Base-by-base conservation (phyloP, 2,888 invertebrate genomes). In the Meliscaeva auricollis region DNA sequence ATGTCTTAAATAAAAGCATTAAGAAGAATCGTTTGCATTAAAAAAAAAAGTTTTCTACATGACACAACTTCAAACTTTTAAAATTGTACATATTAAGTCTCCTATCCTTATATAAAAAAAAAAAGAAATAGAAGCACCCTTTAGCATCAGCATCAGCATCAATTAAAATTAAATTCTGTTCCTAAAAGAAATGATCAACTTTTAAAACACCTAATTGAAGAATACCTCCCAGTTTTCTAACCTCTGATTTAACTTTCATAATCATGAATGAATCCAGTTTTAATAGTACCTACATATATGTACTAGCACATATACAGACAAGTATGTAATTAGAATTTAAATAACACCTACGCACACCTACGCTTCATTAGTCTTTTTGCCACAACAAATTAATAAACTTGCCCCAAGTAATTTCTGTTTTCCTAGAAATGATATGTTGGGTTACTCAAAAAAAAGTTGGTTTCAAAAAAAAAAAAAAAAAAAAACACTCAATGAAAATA, bases 381-480 rank as follows among this genome's bases (percentile, higher is more conserved):
- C 58, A 26, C 44, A 79, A 64, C 79, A 75, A 84, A 79, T 84
- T 84, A 84, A 84, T 84, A 75, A 79, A 79, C 74, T 84, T 70
- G 56, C 75, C 70, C 58, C 8, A 30, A 70, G 56, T 58, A 84
- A 70, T 64, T 70, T 79, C 69, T 38, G 9, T 9, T 50, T 46
- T 46, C 41, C 44, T 62, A 78, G 26, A 26, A 48, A 83, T 41
- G 46, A 66, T 81, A 35, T 35, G 8, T 38, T 52, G 5, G 44
- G 41, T 22, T 20, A 26, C 56, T 38, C 30, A 13, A 11, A 11
- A 11, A 11, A 66, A 56, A 44, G 26, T 82, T 68, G 60, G 46
- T 60, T 68, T 62, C 48, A 3, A 13, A 38, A 60, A 72, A 66
- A 32, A 50, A 9, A 26, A 30, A 52, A 52, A 38, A 41, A 15